These are phyloP conservation scores for Trematocara stigmaticum DNA, from an alignment of 2,113 vertebrate genomes.

Conservation along the genomic window DNA sequence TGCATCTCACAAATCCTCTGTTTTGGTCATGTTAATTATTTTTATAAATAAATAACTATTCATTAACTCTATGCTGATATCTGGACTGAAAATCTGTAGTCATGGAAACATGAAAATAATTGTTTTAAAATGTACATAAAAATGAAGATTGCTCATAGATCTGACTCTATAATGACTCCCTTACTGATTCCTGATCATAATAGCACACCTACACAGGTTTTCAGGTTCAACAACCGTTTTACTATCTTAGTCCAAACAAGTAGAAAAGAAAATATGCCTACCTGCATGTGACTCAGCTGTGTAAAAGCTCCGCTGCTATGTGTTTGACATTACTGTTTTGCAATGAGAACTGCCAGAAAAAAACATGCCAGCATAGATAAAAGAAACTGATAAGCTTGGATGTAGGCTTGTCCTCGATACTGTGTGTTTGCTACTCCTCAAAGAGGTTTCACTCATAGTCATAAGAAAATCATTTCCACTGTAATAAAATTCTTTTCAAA, in stretches of 20 bases:
- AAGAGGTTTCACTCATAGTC: neutral
- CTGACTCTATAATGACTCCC: neutral
- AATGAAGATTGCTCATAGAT: neutral
- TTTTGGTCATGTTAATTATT: neutral
- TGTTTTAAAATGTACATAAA: neutral
- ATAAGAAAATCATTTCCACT: neutral
- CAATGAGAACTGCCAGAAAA: neutral
- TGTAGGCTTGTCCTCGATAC: neutral
- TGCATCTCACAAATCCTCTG: neutral
- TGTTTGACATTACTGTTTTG: neutral
- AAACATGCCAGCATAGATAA: neutral
- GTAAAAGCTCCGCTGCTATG: neutral
- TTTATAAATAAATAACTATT: neutral
- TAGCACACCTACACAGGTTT: neutral
- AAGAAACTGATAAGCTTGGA: neutral
- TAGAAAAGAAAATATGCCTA: neutral
- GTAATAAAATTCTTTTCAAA: neutral
- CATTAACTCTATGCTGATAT: neutral
- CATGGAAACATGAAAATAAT: neutral
- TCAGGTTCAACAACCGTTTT: neutral
- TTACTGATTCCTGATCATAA: neutral
- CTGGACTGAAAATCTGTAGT: neutral
- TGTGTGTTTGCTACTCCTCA: neutral
- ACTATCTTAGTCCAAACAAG: neutral
- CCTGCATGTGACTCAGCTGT: neutral